phyloP scores from a whole-genome alignment of 2,888 invertebrate species.

The Pegoplata infirma region DNA sequence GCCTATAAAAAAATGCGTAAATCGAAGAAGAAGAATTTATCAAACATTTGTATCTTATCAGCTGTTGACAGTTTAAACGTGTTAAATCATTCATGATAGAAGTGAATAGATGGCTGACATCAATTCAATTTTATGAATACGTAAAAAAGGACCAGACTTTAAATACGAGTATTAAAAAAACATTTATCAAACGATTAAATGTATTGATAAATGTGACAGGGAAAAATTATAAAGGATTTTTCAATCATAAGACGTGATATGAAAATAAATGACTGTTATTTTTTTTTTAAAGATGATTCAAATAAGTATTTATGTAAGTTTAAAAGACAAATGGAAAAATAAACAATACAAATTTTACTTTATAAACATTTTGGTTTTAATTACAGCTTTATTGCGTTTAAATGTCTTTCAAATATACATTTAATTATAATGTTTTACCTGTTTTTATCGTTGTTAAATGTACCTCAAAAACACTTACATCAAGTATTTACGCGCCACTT shows the following conservation, averaged over 20 bases:
- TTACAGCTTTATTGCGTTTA: too few relatives aligned
- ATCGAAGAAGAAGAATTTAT: neutral
- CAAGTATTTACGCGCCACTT: slow-evolving; percentile 27
- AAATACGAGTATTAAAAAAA: neutral
- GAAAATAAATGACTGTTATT: neutral
- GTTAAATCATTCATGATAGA: slow-evolving; percentile 28
- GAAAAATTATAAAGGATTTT: slow-evolving; percentile 21
- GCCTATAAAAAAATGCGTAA: slow-evolving; percentile 42
- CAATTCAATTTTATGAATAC: slow-evolving; percentile 1
- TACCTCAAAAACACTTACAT: too few relatives aligned
- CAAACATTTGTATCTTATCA: neutral
- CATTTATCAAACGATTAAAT: slow-evolving; percentile 22
- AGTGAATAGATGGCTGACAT: slow-evolving; percentile 1
- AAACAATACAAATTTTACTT: too few relatives aligned
- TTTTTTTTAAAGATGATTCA: neutral
- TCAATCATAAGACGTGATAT: neutral
- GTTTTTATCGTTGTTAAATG: too few relatives aligned
- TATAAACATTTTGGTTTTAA: too few relatives aligned
- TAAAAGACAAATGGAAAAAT: too few relatives aligned
- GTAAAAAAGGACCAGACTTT: neutral
- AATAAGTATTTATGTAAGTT: too few relatives aligned
- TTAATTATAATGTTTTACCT: too few relatives aligned
- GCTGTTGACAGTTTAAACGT: slow-evolving; percentile 21
- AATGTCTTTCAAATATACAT: too few relatives aligned
- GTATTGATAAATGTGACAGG: slow-evolving; percentile 1